Evolutionary conservation across 2,888 invertebrate species (phyloP), one percentile per base, ranked within the genome.

Genomic region (Sinotaia quadrata): DNA sequence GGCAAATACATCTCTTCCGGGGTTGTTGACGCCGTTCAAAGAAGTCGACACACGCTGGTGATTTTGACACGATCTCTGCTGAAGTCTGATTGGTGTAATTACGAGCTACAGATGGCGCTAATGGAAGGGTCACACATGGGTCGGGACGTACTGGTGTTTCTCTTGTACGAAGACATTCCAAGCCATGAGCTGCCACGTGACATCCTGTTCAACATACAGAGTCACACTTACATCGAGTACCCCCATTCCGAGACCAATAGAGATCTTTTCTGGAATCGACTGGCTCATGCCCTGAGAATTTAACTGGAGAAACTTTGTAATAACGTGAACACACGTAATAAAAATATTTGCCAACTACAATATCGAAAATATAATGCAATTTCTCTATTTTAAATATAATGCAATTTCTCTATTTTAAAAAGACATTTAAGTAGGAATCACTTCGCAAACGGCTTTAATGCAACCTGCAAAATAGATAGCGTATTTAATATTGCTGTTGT

Each of bases 71-170:
- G 65, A 24, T 31, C 29, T 1, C 33, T 54, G 24, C 52, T 65
- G 56, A 12, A 65, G 54, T 65, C 65, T 10, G 65, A 65, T 31
- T 54, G 65, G 54, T 65, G 65, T 65, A 31, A 65, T 27, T 65
- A 65, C 24, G 65, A 65, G 56, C 54, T 65, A 44, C 57, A 62
- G 67, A 71, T 71, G 67, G 71, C 71, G 47, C 59, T 41, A 15
- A 68, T 68, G 67, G 71, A 71, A 34, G 31, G 52, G 1, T 41
- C 58, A 2, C 49, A 71, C 60, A 63, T 56, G 2, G 71, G 67
- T 2, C 61, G 71, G 2, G 58, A 63, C 31, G 71, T 71, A 27
- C 37, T 71, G 52, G 12, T 71, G 27, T 65, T 71, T n/a, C 56
- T 71, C 29, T 37, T 68, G 24, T 67, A 63, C 24, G 65, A 71